Percentiles rank a stretch among this genome's conserved stretches.
phyloP scores from a whole-genome alignment of 1,140 invertebrate genomes.

The Sarcophaga peregrina region DNA sequence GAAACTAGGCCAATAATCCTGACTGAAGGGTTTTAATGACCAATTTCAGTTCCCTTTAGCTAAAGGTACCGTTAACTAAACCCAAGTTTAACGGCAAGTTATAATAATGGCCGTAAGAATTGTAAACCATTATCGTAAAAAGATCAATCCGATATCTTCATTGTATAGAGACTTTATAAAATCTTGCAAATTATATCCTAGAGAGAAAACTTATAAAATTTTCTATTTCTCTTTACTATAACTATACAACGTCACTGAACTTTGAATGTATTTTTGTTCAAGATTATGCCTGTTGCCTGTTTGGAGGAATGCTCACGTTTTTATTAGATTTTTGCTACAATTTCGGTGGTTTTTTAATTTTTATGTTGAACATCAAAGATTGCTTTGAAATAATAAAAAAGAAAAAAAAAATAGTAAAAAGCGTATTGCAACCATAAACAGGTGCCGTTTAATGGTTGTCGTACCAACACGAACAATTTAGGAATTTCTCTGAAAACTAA shows the following conservation, averaged over 20 bases:
- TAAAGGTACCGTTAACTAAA: no score
- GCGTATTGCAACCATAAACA: conserved; percentile 25
- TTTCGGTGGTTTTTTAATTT: conserved; percentile 32
- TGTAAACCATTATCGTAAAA: no score
- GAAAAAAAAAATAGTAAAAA: not conserved
- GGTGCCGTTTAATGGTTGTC: conserved; percentile 18
- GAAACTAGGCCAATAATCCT: no score
- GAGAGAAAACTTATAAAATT: no score
- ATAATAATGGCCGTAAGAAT: no score
- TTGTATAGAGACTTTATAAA: no score
- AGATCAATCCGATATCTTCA: no score
- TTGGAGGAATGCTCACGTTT: conserved; percentile 32
- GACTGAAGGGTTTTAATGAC: no score
- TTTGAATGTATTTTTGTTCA: not conserved
- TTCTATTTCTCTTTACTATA: no score
- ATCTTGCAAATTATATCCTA: no score
- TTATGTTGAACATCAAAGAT: conserved; percentile 21
- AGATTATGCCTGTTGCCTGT: not conserved
- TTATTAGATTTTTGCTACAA: conserved; percentile 38
- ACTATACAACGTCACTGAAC: not conserved
- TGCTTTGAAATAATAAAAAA: not conserved
- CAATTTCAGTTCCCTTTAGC: no score
- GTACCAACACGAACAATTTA: not conserved
- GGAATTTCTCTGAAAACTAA: not conserved
- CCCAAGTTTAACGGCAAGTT: no score